Evolutionary conservation across 2,888 invertebrate genomes (phyloP).

Genomic region (Kuschelorhynchus macadamiae): DNA sequence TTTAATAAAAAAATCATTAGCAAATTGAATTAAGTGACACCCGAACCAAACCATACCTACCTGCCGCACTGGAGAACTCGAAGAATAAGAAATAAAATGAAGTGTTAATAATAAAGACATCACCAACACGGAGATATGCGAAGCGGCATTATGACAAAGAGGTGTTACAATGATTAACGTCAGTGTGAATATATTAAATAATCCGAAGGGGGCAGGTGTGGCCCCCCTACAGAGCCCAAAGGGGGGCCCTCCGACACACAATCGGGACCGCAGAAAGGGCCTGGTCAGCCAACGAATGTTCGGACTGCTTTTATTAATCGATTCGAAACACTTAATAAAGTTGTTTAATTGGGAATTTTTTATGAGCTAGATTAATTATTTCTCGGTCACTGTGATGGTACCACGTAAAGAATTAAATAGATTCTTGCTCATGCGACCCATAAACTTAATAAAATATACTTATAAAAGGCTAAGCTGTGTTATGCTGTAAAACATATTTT

Average conservation of each 20-base stretch:
- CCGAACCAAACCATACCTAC: no score
- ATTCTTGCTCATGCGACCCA: not conserved
- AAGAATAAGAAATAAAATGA: slow-evolving; percentile 1
- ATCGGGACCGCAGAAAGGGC: slow-evolving; percentile 41
- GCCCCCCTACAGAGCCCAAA: slow-evolving; percentile 39
- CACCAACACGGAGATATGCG: slow-evolving; percentile 44
- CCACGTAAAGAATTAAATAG: not conserved
- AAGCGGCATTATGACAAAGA: slow-evolving; percentile 58
- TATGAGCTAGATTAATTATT: slow-evolving; percentile 33
- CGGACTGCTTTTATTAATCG: slow-evolving; percentile 42
- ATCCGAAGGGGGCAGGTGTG: slow-evolving; percentile 52
- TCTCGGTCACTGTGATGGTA: not conserved
- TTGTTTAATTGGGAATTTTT: slow-evolving; percentile 45
- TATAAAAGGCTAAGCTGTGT: no score
- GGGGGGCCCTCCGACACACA: slow-evolving; percentile 47
- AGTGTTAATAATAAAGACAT: slow-evolving; percentile 49
- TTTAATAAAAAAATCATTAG: no score
- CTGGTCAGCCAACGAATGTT: slow-evolving; percentile 18
- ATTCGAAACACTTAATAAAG: slow-evolving; percentile 50
- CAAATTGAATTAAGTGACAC: no score
- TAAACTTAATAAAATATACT: not conserved
- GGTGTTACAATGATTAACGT: slow-evolving; percentile 68
- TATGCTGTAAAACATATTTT: no score
- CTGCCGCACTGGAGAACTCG: no score
- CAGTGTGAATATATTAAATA: slow-evolving; percentile 62